Base-by-base conservation (phyloP, 1,140 invertebrate species). In the Choristoneura fumiferana region DNA sequence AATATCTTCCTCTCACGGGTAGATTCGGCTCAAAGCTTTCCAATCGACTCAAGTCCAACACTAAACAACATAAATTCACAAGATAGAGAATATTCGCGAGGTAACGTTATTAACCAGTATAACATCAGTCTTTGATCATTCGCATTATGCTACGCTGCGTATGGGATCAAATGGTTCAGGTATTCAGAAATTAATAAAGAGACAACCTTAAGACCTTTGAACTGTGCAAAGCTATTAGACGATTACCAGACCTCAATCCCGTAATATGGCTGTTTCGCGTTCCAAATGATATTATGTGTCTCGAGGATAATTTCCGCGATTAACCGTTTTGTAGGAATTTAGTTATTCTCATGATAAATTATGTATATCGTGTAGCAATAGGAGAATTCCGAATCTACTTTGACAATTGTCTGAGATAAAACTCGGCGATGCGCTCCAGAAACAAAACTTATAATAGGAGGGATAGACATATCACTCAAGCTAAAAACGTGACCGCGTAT, bases 121-220 rank as follows among this genome's bases (percentile, higher is more conserved):
- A 29, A 1, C 43, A 29, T 29, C 22, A 29, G 43, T 49, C 43
- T 49, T 49, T 49, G 43, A 49, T 49, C 43, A 15, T 18, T 22
- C 40, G 8, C 14, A 40, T 40, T 40, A 40, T 40, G 13, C 22
- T 13, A 39, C 37, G 1, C 10, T 45, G 22, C 17, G 18, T 49
- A 29, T 49, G 22, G 2, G 43, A 49, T 49, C 43, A 49, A 49
- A 22, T 33, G 18, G 22, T 29, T 29, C 22, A 29, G 22, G 12
- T 39, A 4, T 49, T 29, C 22, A 29, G 18, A 49, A 29, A 49
- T 49, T 49, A 49, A 33, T 33, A 49, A 33, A 49, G 43, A 49
- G 43, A 49, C 43, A 29, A 49, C 43, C 43, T 10, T 49, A 49
- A 49, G 43, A 29, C 29, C 43, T 49, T 29, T 29, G 43, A 49